Conservation (phyloP, 2,888 invertebrate species). For the Tricholauxania praeusta region DNA sequence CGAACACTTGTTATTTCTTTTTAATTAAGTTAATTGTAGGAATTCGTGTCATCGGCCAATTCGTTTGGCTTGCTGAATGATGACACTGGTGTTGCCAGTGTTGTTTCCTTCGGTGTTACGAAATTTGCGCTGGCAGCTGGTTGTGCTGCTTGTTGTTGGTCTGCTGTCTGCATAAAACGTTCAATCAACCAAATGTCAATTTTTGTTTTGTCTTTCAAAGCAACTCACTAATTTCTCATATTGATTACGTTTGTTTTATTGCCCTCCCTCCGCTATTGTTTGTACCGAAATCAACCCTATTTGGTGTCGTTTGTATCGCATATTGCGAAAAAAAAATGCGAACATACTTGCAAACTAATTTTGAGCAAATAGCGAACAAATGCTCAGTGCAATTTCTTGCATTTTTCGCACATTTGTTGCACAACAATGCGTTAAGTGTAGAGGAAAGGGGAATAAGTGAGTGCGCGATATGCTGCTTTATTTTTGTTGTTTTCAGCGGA, state of each 20-base stretch:
- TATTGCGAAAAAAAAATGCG: constrained; percentile 21
- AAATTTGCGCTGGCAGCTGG: neutral
- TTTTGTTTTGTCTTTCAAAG: constrained; percentile 17
- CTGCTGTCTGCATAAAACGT: constrained; percentile 11
- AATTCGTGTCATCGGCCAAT: constrained; percentile 48
- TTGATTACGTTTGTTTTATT: constrained; percentile 26
- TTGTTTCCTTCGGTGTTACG: neutral
- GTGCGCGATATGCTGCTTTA: neutral
- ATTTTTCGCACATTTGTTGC: constrained; percentile 33
- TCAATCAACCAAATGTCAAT: constrained; percentile 47
- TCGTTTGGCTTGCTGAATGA: neutral
- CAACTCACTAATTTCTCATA: constrained; percentile 26
- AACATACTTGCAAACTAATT: constrained; percentile 37
- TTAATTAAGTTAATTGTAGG: constrained; percentile 67
- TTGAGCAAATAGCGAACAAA: constrained; percentile 40
- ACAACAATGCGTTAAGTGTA: neutral
- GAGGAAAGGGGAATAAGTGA: neutral
- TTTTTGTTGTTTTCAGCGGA: neutral
- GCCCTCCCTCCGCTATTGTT: neutral
- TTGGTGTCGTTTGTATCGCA: neutral
- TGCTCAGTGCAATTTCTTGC: constrained; percentile 33
- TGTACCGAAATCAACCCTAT: neutral
- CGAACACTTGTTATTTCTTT: constrained; percentile 63
- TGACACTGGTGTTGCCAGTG: neutral
- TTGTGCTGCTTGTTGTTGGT: neutral